Evolutionary conservation across 2,797 vertebrate species (phyloP), one percentile per base, ranked within the genome.

Genomic region (Chelonia mydas): DNA sequence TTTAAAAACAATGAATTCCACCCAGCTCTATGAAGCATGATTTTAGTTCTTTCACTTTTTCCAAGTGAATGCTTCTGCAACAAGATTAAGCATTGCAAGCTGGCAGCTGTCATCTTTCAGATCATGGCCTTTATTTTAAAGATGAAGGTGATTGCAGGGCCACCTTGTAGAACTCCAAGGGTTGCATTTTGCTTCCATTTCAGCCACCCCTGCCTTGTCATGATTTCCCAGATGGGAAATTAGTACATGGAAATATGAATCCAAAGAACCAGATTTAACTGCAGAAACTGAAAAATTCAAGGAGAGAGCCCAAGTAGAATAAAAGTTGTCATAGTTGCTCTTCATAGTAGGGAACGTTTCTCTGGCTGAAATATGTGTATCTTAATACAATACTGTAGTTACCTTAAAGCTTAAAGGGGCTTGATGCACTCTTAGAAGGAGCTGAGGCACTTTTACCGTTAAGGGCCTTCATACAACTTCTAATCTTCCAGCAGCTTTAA

Each of bases 1-100:
- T 76, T 87, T 94, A 53, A 1, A 41, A 88, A 50, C n/a, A 7
- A 92, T 65, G 96, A 94, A 96, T 94, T 80, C 84, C 86, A 33
- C 23, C 37, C 84, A n/a, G 92, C 89, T 92, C 76, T 96, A 87
- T 86, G 91, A 77, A 72, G 68, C 68, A 41, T 41, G n/a, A 68
- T 72, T 37, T 72, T 41, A 74, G 41, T 23, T 72, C 37, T 76
- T 25, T 23, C 12, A 28, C 61, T 81, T 95, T 84, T 74, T 94
- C 41, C 84, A 53, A 83, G 93, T 49, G 47, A 86, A 95, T 12
- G 21, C 57, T 88, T 84, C 79, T 86, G 76, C 90, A 88, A 93
- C 92, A 92, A 74, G 13, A 50, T 88, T 47, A 50, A 65, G 5
- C 45, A 37, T 77, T 93, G 54, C 59, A 78, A 88, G 93, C 37